Base-by-base conservation (phyloP, 2,113 vertebrate genomes). In the Laterallus jamaicensis region DNA sequence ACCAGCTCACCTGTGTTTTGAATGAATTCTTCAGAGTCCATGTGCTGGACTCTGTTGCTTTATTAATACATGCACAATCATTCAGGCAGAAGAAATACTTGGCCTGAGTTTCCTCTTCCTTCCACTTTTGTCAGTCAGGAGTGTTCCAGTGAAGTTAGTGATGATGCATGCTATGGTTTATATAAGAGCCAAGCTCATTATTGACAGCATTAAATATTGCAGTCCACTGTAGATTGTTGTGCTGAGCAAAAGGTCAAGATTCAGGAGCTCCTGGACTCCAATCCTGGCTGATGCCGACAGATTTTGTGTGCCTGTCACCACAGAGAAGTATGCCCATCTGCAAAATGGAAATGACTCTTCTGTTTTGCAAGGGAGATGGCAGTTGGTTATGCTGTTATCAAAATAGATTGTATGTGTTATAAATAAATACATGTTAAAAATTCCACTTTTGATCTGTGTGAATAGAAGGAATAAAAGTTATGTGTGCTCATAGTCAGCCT, bases 381-480 rank as follows among this genome's bases (percentile, higher is more conserved):
- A 95, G 92, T 93, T 96, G 84, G 70, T 94, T 96, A 55, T 89
- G 78, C 93, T 96, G 84, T 91, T 95, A 91, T 42, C 81, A 87
- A 94, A 96, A 94, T 91, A 94, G 58, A 91, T 93, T 85, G 85
- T 85, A 92, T 44, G 90, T 96, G 90, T 92, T 95, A 92, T 81
- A 96, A 96, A 96, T 92, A 96, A 94, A 94, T 94, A 87, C 52
- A 31, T 89, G 77, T 89, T 92, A 89, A 89, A 92, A 95, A 96
- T 92, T 90, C 88, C 62, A 68, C 78, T 93, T 88, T 62, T 79
- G 91, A 79, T 94, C 70, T 58, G 75, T 92, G 82, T 85, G 96
- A 92, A 88, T 55, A 88, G 88, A 92, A 76, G 78, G 88, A 92
- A 49, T 87, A 71, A 60, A 92, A 96, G 86, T 95, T 95, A 17